These are phyloP conservation scores for Epinephelus fuscoguttatus DNA, from an alignment of 2,113 vertebrate genomes.

Conservation along the genomic window DNA sequence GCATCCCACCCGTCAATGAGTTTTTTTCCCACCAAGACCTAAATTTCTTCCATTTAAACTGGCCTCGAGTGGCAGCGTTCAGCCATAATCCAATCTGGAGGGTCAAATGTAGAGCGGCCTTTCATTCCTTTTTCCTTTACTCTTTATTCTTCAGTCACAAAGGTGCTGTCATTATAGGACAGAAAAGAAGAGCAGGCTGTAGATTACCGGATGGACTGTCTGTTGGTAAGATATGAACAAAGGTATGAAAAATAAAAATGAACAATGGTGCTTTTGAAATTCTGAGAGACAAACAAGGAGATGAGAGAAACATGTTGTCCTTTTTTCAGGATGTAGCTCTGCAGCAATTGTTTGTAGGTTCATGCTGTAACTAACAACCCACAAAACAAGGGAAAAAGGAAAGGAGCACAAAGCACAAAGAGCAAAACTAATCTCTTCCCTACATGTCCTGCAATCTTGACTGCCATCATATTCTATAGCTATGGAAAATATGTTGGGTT, in stretches of 20 bases:
- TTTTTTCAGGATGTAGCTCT: not conserved
- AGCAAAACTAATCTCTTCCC: not conserved
- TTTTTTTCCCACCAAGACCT: slow-evolving; percentile 58
- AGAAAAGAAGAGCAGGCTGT: slow-evolving; percentile 12
- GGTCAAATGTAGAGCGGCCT: slow-evolving; percentile 17
- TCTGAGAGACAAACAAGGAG: not conserved
- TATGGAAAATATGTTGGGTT: not conserved
- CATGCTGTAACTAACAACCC: not conserved
- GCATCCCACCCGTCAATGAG: slow-evolving; percentile 48
- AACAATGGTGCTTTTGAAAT: not conserved
- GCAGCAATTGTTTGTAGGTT: not conserved
- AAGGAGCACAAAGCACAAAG: no score
- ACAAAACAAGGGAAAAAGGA: not conserved
- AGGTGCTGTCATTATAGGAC: not conserved
- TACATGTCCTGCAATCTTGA: not conserved
- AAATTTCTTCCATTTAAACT: slow-evolving; percentile 31
- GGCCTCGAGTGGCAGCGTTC: slow-evolving; percentile 13
- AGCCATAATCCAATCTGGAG: slow-evolving; percentile 31
- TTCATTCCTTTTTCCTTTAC: slow-evolving; percentile 23
- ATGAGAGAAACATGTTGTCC: not conserved
- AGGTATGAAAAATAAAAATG: not conserved
- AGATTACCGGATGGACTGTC: not conserved
- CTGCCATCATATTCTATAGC: not conserved
- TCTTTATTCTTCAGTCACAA: slow-evolving; percentile 34
- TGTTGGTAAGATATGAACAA: not conserved